Conservation (phyloP, 92 coral and sea anemone species). For the Porites divaricata region DNA sequence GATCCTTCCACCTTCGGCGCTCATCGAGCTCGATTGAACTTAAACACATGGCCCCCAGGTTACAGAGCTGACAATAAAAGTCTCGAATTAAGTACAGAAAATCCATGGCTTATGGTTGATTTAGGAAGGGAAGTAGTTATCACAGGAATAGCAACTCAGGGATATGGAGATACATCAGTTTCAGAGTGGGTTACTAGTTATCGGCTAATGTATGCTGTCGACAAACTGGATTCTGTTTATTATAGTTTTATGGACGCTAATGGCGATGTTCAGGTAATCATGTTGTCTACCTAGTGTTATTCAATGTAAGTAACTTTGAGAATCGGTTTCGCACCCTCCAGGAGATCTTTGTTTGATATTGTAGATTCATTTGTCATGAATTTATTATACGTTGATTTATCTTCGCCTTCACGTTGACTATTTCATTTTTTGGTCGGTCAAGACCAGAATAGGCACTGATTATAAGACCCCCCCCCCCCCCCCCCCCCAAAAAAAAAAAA, state of each 20-base stretch:
- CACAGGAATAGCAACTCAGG: slow-evolving; percentile 85
- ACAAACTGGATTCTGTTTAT: slow-evolving; percentile 4
- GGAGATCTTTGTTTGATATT: not conserved
- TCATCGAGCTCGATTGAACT: slow-evolving; percentile 42
- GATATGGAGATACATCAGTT: slow-evolving; percentile 66
- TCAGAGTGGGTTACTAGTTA: slow-evolving; percentile 83
- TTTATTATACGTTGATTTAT: too few relatives aligned
- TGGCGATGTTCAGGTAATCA: slow-evolving; percentile 19
- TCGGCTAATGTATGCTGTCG: slow-evolving; percentile 55
- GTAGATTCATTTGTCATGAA: not conserved
- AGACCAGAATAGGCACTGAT: not conserved
- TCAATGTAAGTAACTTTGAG: too few relatives aligned
- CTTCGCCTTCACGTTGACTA: not conserved
- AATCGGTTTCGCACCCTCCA: not conserved
- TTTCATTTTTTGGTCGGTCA: not conserved
- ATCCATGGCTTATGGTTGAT: slow-evolving; percentile 76
- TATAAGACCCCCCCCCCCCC: too few relatives aligned
- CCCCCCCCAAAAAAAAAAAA: too few relatives aligned
- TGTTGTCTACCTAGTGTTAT: not conserved
- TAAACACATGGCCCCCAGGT: slow-evolving; percentile 37
- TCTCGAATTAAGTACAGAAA: slow-evolving; percentile 30
- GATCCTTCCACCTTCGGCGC: slow-evolving; percentile 34
- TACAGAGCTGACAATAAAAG: slow-evolving; percentile 21
- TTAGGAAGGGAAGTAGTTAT: slow-evolving; percentile 54
- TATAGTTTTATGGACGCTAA: not conserved